A percentile compares a stretch with the other conserved stretches of the same genome.
Conservation (phyloP, 2,888 invertebrate genomes). For the Coleophora deauratella region DNA sequence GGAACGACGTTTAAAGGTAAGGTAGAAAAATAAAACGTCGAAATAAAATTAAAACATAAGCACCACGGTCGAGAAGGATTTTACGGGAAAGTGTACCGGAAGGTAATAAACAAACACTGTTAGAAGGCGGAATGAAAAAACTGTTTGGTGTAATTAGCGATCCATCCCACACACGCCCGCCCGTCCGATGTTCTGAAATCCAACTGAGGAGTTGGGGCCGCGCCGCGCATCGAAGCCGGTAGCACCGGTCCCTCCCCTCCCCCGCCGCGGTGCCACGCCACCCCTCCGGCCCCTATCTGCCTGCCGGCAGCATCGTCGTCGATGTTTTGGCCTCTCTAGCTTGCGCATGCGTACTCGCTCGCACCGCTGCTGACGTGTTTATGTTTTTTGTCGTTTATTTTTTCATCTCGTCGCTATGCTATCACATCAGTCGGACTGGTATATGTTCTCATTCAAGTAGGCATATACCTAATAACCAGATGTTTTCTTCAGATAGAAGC, state of each 20-base stretch:
- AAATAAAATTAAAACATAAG: conserved; percentile 45
- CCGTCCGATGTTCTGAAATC: conserved; percentile 73
- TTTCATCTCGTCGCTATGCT: conserved; percentile 32
- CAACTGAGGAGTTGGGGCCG: conserved; percentile 50
- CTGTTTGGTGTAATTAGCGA: conserved; percentile 72
- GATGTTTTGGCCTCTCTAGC: conserved; percentile 53
- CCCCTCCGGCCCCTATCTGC: conserved; percentile 15
- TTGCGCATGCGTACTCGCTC: conserved; percentile 61
- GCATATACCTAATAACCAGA: conserved; percentile 14
- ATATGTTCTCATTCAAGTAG: conserved; percentile 11
- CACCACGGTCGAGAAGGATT: conserved; percentile 70
- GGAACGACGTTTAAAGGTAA: conserved; percentile 56
- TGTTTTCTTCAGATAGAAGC: neutral
- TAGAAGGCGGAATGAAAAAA: conserved; percentile 76
- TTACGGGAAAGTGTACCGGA: conserved; percentile 57
- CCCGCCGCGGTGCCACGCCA: conserved; percentile 23
- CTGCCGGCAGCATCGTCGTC: conserved; percentile 33
- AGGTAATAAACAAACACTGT: conserved; percentile 70
- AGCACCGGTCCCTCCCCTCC: conserved; percentile 29
- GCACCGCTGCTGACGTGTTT: conserved; percentile 63
- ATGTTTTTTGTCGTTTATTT: conserved; percentile 60
- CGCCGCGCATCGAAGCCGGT: conserved; percentile 35
- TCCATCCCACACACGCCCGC: conserved; percentile 73
- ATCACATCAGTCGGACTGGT: conserved; percentile 16
- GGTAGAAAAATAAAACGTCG: conserved; percentile 49